Percentiles rank a stretch among this genome's conserved stretches.
Evolutionary conservation across 2,113 vertebrate species (phyloP).

Genomic region (Gambusia holbrooki): DNA sequence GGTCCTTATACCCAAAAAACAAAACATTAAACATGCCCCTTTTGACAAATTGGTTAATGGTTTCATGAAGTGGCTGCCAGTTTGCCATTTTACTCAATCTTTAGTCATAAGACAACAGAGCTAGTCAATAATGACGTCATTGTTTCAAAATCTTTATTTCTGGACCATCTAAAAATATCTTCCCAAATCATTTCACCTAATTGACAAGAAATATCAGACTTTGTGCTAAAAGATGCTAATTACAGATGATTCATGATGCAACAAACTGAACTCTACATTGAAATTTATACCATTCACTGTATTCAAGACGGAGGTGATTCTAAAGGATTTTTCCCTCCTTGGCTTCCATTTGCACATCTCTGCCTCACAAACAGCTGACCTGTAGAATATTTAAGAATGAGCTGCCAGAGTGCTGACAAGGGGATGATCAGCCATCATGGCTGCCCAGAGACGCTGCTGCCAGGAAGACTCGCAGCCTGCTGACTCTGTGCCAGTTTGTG

Average conservation of each 20-base stretch:
- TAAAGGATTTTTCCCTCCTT: conserved; percentile 11
- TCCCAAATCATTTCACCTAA: not conserved
- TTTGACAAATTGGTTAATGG: too few species aligned
- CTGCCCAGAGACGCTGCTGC: conserved; percentile 53
- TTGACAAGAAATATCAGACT: not conserved
- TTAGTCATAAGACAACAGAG: too few species aligned
- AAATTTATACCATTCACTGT: not conserved
- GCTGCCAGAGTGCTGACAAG: conserved; percentile 58
- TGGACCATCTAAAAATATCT: too few species aligned
- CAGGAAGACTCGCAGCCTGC: conserved; percentile 61
- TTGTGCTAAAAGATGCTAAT: not conserved
- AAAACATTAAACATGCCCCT: too few species aligned
- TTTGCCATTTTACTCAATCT: too few species aligned
- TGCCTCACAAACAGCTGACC: conserved; percentile 57
- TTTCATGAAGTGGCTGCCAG: too few species aligned
- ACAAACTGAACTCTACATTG: not conserved
- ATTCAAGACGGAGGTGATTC: conserved; percentile 11
- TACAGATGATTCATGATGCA: not conserved
- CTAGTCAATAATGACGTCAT: too few species aligned
- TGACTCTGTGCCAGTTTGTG: conserved; percentile 67
- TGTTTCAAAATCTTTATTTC: too few species aligned
- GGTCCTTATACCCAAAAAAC: too few species aligned
- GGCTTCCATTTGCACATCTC: conserved; percentile 6
- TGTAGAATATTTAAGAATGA: conserved; percentile 60
- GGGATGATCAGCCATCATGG: conserved; percentile 70